phyloP scores from a whole-genome alignment of 2,113 vertebrate genomes.

The Eptesicus fuscus region DNA sequence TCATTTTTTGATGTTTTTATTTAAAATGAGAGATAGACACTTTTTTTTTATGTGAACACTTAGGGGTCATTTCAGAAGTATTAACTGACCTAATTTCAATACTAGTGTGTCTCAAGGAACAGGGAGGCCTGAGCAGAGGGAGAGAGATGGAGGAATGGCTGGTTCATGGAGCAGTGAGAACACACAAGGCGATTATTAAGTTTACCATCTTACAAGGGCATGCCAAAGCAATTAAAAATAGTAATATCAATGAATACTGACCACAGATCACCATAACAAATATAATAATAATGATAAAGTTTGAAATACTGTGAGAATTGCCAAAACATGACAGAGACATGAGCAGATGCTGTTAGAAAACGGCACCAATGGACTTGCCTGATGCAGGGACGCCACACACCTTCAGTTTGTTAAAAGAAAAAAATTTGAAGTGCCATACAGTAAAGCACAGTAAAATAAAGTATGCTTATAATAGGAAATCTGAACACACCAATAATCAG shows the following conservation, averaged over 20 bases:
- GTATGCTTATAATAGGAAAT: background rate
- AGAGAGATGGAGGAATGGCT: background rate
- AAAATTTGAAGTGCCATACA: background rate
- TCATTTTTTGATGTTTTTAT: background rate
- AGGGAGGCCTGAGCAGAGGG: background rate
- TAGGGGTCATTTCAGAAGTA: background rate
- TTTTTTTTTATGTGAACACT: background rate
- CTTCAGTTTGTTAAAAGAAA: background rate
- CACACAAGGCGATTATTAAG: background rate
- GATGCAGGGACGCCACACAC: background rate
- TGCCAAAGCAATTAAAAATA: background rate
- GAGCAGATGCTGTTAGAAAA: no score
- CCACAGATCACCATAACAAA: background rate
- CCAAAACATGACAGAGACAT: background rate
- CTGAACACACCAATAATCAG: background rate
- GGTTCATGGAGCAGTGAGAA: background rate
- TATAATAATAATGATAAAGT: background rate
- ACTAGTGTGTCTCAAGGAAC: background rate
- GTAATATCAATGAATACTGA: background rate
- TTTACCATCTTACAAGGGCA: background rate
- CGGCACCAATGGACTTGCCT: background rate
- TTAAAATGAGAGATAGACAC: background rate
- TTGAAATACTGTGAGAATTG: background rate
- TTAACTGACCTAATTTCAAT: background rate
- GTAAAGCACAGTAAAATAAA: background rate